phyloP scores from a whole-genome alignment of 2,113 vertebrate species.

The Tachysurus fulvidraco region DNA sequence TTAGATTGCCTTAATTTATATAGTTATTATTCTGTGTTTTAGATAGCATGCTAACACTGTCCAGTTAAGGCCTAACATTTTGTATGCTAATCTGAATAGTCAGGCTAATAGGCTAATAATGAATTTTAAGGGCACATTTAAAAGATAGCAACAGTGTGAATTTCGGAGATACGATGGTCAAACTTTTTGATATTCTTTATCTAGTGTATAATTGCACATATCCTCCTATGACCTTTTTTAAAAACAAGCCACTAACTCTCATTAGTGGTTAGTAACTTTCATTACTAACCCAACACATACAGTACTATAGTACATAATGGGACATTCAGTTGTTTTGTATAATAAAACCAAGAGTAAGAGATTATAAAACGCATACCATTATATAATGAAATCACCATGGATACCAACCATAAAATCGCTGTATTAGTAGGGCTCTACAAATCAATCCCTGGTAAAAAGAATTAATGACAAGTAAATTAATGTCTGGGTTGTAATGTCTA shows the following conservation, averaged over 20 bases:
- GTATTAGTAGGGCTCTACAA: background rate
- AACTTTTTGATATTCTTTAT: too few species aligned
- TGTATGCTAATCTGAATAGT: too few species aligned
- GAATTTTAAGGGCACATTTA: background rate
- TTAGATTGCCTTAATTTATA: background rate
- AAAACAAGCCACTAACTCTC: background rate
- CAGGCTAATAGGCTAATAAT: background rate
- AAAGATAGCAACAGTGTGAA: background rate
- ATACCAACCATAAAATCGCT: background rate
- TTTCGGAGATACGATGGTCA: background rate
- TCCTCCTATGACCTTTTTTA: background rate
- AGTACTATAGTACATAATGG: background rate
- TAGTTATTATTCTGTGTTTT: background rate
- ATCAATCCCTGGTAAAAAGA: constrained; percentile 11
- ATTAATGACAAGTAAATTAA: constrained; percentile 29
- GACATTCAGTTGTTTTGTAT: background rate
- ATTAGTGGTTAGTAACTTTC: background rate
- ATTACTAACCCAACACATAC: background rate
- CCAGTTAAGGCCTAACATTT: background rate
- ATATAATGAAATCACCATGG: constrained; percentile 17
- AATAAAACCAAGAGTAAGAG: background rate
- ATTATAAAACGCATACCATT: background rate
- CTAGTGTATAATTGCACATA: background rate
- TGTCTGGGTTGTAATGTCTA: constrained; percentile 1
- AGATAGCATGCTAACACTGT: background rate